Percentiles rank a stretch among this genome's conserved stretches.
Conservation (phyloP, 37 sponge, comb jelly and placozoan species). For the Halisarca cf. caerulea region DNA sequence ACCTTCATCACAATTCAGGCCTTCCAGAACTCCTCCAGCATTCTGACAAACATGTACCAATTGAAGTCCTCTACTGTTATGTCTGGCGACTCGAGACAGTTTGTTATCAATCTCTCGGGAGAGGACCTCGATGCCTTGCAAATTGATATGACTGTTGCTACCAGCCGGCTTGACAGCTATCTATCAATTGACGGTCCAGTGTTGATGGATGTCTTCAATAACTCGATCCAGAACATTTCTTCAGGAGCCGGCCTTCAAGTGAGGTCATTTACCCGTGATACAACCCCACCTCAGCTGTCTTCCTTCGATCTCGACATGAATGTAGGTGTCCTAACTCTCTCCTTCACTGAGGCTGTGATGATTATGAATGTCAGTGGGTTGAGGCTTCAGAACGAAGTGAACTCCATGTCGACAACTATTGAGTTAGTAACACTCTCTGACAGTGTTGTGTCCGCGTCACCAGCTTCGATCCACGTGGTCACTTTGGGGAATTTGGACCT, state of each 20-base stretch:
- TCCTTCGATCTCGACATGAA: conserved; percentile 77
- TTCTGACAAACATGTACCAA: background rate
- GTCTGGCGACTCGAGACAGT: conserved; percentile 33
- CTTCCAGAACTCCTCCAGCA: conserved; percentile 25
- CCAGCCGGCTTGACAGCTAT: conserved; percentile 46
- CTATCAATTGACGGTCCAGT: conserved; percentile 53
- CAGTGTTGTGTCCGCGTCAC: conserved; percentile 35
- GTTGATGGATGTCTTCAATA: conserved; percentile 59
- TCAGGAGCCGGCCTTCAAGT: conserved; percentile 28
- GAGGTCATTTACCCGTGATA: conserved; percentile 36
- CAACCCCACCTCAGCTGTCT: conserved; percentile 46
- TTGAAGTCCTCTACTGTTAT: conserved; percentile 8
- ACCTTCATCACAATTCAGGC: conserved; percentile 60
- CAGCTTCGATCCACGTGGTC: conserved; percentile 31
- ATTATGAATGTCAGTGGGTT: conserved; percentile 33
- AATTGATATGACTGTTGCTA: conserved; percentile 59
- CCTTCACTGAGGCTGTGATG: conserved; percentile 77
- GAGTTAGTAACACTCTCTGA: conserved; percentile 37
- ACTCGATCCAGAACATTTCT: conserved; percentile 30
- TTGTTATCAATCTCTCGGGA: conserved; percentile 55
- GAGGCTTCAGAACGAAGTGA: conserved; percentile 27
- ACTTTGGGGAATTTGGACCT: conserved; percentile 35
- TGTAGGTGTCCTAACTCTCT: conserved; percentile 38
- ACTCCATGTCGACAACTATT: conserved; percentile 2
- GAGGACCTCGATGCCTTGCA: conserved; percentile 69